A percentile compares a stretch with the other conserved stretches of the same genome.
phyloP scores from a whole-genome alignment of 2,888 invertebrate genomes.

The Formica aserva region DNA sequence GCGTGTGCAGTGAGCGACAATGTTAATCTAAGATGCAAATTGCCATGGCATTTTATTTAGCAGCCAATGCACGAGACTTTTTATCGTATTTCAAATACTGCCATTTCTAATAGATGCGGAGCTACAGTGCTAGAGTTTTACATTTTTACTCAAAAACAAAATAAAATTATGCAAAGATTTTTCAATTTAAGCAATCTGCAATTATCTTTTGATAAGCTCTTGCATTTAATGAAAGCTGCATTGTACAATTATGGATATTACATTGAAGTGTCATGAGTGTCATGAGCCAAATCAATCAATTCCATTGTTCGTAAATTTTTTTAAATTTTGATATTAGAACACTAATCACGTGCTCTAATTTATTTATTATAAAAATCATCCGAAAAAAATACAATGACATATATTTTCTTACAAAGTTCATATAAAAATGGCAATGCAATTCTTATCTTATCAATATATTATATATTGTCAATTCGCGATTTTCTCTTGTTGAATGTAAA shows the following conservation, averaged over 20 bases:
- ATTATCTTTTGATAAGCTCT: background rate
- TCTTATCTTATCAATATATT: background rate
- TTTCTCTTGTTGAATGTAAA: background rate
- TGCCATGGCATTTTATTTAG: background rate
- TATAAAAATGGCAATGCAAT: background rate
- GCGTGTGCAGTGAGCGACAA: conserved; percentile 4
- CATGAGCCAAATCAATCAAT: background rate
- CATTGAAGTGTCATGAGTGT: background rate
- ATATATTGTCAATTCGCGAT: background rate
- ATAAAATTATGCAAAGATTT: background rate
- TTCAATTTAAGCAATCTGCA: background rate
- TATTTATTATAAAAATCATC: background rate
- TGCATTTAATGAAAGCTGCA: background rate
- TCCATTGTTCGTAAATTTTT: background rate
- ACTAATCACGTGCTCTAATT: background rate
- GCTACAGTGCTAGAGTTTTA: background rate
- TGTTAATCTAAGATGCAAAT: conserved; percentile 12
- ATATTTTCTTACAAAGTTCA: background rate
- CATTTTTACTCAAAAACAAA: background rate
- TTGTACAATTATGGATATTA: background rate
- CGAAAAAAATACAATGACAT: background rate
- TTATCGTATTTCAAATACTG: background rate
- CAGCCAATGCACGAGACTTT: background rate
- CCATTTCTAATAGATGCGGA: background rate
- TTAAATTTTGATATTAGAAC: background rate